Evolutionary conservation across 1,140 invertebrate genomes (phyloP).

Genomic region (Drosophila elegans): DNA sequence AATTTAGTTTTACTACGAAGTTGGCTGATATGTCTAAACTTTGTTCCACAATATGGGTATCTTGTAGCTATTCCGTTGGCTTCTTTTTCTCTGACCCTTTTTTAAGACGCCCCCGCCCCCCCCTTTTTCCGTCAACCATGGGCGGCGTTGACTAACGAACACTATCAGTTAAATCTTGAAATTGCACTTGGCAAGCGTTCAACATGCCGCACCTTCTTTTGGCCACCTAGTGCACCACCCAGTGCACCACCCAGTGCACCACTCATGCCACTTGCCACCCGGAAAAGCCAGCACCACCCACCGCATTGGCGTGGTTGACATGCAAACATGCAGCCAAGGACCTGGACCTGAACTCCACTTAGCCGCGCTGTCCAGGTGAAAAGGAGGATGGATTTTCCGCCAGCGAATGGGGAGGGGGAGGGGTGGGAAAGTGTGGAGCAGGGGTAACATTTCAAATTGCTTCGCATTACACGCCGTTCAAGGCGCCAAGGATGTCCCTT

Average conservation of each 20-base stretch:
- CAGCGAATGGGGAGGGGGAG: not conserved
- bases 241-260: not conserved
- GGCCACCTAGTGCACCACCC: not conserved
- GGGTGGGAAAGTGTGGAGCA: too few species aligned
- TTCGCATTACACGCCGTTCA: constrained; percentile 70
- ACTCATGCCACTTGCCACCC: not conserved
- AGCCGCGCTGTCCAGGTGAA: constrained; percentile 40
- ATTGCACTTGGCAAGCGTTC: constrained; percentile 73
- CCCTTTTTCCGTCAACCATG: not conserved
- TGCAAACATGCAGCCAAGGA: constrained; percentile 52
- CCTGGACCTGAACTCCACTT: constrained; percentile 34
- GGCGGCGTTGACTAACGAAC: constrained; percentile 67
- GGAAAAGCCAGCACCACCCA: constrained; percentile 7
- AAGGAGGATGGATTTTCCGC: not conserved
- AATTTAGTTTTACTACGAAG: too few species aligned
- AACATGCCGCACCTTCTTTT: constrained; percentile 36
- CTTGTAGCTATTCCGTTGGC: not conserved
- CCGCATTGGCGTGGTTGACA: constrained; percentile 47
- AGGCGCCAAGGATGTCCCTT: constrained; percentile 46
- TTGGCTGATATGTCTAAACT: too few species aligned
- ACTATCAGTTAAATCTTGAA: constrained; percentile 72
- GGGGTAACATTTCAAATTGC: constrained; percentile 56
- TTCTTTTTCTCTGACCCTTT: not conserved
- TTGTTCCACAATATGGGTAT: too few species aligned
- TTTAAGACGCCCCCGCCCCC: not conserved